Evolutionary conservation across 2,797 vertebrate species (phyloP), one percentile per base, ranked within the genome.

Genomic region (Streptopelia turtur): DNA sequence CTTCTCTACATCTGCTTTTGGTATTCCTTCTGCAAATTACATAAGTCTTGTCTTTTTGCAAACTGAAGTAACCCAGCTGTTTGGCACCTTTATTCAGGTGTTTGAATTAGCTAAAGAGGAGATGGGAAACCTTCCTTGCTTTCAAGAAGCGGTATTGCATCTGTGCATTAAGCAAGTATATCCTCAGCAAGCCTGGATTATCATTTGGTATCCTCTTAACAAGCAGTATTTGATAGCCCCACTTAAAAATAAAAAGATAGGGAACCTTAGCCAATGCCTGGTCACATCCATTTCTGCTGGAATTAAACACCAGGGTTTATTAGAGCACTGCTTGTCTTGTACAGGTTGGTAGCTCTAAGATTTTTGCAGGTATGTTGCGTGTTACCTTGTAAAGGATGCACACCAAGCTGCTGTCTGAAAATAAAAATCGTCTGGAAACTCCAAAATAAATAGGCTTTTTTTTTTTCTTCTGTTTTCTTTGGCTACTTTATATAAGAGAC

Each of bases 241-340:
- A 64, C n/a, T 56, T 37, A 5, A 37, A 65, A 65, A 33, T 11
- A 50, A 15, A 35, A 33, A 37, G 18, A 57, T 28, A 65, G 7
- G 30, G 27, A 76, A 80, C 8, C 9, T 23, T 15, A 56, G 31
- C 18, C n/a, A 47, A 5, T 16, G 76, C 2, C 17, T 24, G 11
- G 3, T 22, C 20, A 41, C 33, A 59, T 5, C 57, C 1, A 0
- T 15, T 43, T 4, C 66, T 45, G 28, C 61, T 59, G 33, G 28
- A 30, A 45, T 27, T 39, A 64, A 86, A 35, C n/a, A 17, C 11
- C 5, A 23, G 30, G 9, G 17, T 55, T 76, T 59, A 8, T 35
- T 5, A 63, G 24, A 77, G 25, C 28, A 7, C 10, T 43, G 35
- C 6, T 33, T 0, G 0, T 4, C 49, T 22, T 23, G 9, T 5